Conservation (phyloP, 2,113 vertebrate species). For the Myocastor coypus region DNA sequence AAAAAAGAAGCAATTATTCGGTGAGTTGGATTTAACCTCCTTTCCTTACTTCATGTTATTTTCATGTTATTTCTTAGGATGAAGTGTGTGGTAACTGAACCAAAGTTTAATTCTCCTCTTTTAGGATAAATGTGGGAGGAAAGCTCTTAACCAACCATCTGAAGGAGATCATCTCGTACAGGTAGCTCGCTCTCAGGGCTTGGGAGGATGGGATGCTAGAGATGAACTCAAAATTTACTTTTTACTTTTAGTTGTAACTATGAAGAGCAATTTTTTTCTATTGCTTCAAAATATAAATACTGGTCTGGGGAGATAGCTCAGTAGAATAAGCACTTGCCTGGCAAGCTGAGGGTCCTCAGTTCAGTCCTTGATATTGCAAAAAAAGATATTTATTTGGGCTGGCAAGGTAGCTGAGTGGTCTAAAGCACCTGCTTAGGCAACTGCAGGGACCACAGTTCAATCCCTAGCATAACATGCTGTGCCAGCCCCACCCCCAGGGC, state of each 20-base stretch:
- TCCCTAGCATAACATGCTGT: no score
- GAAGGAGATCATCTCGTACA: slow-evolving; percentile 99
- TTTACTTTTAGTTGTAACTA: background rate
- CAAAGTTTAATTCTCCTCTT: slow-evolving; percentile 67
- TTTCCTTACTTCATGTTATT: slow-evolving; percentile 26
- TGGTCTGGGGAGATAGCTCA: no score
- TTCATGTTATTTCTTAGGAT: slow-evolving; percentile 37
- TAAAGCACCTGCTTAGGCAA: no score
- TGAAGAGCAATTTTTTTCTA: background rate
- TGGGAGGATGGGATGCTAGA: background rate
- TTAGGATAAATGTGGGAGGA: slow-evolving; percentile 97
- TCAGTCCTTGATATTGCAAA: no score
- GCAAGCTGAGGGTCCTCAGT: no score
- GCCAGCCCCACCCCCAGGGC: no score
- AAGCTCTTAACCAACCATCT: slow-evolving; percentile 98
- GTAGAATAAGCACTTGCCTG: no score
- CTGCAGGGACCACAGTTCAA: no score
- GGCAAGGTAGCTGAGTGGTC: no score
- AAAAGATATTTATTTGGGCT: no score
- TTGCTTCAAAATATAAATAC: slow-evolving; percentile 40
- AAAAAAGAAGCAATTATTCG: slow-evolving; percentile 97
- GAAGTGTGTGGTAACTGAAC: slow-evolving; percentile 63
- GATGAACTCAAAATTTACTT: background rate
- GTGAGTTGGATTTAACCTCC: slow-evolving; percentile 83
- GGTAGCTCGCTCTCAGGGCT: slow-evolving; percentile 85